Evolutionary conservation across 2,113 vertebrate species (phyloP).

Genomic region (Hylia prasina): DNA sequence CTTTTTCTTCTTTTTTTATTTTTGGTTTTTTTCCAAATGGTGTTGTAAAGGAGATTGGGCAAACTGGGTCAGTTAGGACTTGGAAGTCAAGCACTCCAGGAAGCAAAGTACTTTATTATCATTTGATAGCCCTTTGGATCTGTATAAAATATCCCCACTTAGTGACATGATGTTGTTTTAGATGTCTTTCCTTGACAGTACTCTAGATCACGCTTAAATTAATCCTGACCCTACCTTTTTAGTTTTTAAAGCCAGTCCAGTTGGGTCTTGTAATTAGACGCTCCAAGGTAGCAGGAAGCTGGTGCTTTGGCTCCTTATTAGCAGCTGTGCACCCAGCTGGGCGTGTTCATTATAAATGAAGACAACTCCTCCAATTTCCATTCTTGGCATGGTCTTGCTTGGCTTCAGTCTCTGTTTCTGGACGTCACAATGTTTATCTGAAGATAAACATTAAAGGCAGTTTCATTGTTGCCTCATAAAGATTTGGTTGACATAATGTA

Average conservation of each 20-base stretch:
- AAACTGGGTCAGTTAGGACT: slow-evolving; percentile 11
- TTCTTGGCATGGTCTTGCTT: slow-evolving; percentile 60
- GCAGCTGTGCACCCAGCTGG: slow-evolving; percentile 76
- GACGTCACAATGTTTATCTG: slow-evolving; percentile 13
- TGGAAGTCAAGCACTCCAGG: background rate
- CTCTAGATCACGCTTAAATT: background rate
- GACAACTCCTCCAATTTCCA: slow-evolving; percentile 68
- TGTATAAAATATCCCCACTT: background rate
- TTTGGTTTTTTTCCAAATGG: background rate
- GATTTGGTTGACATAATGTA: slow-evolving; percentile 43
- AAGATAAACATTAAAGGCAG: slow-evolving; percentile 52
- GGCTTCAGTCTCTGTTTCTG: slow-evolving; percentile 55
- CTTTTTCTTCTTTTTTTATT: background rate
- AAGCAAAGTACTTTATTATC: background rate
- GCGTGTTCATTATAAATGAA: slow-evolving; percentile 69
- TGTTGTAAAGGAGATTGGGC: background rate
- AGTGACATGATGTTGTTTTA: background rate
- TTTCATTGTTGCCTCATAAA: slow-evolving; percentile 41
- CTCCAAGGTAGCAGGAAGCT: slow-evolving; percentile 61
- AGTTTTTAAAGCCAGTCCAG: slow-evolving; percentile 34
- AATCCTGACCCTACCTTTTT: slow-evolving; percentile 4
- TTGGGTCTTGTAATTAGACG: slow-evolving; percentile 64
- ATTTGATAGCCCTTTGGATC: background rate
- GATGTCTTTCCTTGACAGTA: background rate
- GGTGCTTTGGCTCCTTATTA: slow-evolving; percentile 52